Percentiles rank a stretch among this genome's conserved stretches.
Evolutionary conservation across 2,888 invertebrate genomes (phyloP).

Genomic region (Spilosoma lubricipeda): DNA sequence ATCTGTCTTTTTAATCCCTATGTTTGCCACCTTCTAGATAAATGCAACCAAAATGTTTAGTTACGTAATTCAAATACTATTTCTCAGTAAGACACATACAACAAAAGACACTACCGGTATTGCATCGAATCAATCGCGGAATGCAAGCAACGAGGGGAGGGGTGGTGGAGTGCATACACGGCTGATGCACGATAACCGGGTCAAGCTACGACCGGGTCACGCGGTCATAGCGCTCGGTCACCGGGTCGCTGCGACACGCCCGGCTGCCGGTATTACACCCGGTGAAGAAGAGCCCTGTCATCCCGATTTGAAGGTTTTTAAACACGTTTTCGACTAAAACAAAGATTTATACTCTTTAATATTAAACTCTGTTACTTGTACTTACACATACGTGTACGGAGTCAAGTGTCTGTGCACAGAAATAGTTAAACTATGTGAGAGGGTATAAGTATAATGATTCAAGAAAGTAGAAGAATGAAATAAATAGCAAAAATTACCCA

Average conservation of each 20-base stretch:
- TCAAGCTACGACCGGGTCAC: constrained; percentile 72
- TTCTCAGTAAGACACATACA: constrained; percentile 39
- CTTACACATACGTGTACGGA: too few relatives aligned
- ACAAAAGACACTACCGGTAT: constrained; percentile 47
- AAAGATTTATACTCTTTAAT: neutral
- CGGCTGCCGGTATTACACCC: constrained; percentile 49
- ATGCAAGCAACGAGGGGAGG: constrained; percentile 59
- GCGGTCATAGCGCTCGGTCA: constrained; percentile 77
- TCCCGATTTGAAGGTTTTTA: constrained; percentile 54
- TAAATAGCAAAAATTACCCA: too few relatives aligned
- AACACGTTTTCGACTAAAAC: constrained; percentile 30
- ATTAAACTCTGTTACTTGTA: neutral
- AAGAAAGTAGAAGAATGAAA: too few relatives aligned
- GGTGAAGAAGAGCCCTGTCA: constrained; percentile 37
- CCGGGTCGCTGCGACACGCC: constrained; percentile 57
- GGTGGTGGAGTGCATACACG: constrained; percentile 58
- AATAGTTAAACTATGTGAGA: too few relatives aligned
- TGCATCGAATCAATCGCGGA: constrained; percentile 69
- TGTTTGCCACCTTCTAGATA: neutral
- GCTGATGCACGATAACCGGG: constrained; percentile 52
- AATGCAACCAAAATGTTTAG: neutral
- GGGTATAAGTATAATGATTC: too few relatives aligned
- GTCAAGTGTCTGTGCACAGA: too few relatives aligned
- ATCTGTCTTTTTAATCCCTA: neutral
- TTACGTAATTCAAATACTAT: constrained; percentile 21